Conservation (phyloP, 2,113 vertebrate species). For the Dunckerocampus dactyliophorus region DNA sequence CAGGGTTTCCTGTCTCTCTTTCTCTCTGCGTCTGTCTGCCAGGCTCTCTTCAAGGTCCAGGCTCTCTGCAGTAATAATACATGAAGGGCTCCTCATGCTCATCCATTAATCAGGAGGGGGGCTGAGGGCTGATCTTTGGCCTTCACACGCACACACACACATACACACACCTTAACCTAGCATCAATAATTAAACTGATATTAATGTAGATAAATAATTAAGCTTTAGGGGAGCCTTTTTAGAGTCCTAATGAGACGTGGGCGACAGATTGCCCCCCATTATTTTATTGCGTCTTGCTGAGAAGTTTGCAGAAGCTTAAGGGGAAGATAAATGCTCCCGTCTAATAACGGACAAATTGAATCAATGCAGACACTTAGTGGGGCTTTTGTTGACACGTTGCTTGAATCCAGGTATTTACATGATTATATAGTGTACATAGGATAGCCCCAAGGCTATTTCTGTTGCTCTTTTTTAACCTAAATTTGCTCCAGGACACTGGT, state of each 20-base stretch:
- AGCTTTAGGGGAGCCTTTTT: slow-evolving; percentile 45
- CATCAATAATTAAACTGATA: slow-evolving; percentile 68
- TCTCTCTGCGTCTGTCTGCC: slow-evolving; percentile 11
- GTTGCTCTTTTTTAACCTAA: not conserved
- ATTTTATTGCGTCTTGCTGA: slow-evolving; percentile 46
- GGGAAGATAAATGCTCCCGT: slow-evolving; percentile 41
- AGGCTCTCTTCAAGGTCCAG: slow-evolving; percentile 41
- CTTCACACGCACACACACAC: slow-evolving; percentile 42
- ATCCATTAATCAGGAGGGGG: slow-evolving; percentile 66
- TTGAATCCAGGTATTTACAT: not conserved
- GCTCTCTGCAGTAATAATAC: slow-evolving; percentile 67
- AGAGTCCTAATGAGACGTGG: slow-evolving; percentile 60
- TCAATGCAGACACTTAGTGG: slow-evolving; percentile 19
- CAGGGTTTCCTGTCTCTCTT: slow-evolving; percentile 15
- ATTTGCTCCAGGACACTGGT: not conserved
- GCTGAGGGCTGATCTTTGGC: slow-evolving; percentile 64
- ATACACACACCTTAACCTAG: slow-evolving; percentile 31
- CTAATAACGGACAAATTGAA: slow-evolving; percentile 35
- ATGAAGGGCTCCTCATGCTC: slow-evolving; percentile 66
- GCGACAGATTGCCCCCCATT: slow-evolving; percentile 51
- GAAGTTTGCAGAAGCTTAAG: slow-evolving; percentile 51
- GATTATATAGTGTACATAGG: not conserved
- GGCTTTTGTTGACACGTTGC: slow-evolving; percentile 4
- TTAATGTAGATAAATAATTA: slow-evolving; percentile 75
- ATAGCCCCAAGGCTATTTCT: not conserved